Percentiles rank a stretch among this genome's conserved stretches.
Conservation (phyloP, 1,140 invertebrate species). For the Himalopsyche phryganea region DNA sequence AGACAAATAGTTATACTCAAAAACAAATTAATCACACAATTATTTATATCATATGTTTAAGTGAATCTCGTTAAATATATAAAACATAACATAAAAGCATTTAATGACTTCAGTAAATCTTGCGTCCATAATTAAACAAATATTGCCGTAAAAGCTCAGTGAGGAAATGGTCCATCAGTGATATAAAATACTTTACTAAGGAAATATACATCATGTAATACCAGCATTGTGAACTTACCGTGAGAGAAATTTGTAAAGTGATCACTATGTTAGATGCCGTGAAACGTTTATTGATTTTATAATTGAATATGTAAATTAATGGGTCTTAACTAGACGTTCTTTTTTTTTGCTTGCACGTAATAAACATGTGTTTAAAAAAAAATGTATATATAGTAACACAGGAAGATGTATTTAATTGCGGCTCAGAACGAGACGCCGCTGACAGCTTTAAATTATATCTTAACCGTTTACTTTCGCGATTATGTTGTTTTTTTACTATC, state of each 20-base stretch:
- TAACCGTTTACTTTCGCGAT: not conserved
- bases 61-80: too few relatives aligned
- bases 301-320: slow-evolving; percentile 31
- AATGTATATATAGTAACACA: not conserved
- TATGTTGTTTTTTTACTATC: too few relatives aligned
- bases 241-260: slow-evolving; percentile 15
- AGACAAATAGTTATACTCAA: too few relatives aligned
- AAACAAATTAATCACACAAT: too few relatives aligned
- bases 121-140: too few relatives aligned
- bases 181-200: too few relatives aligned
- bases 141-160: too few relatives aligned
- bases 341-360: slow-evolving; percentile 6
- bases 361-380: slow-evolving; percentile 8
- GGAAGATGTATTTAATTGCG: slow-evolving; percentile 12
- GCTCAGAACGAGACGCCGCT: slow-evolving; percentile 8
- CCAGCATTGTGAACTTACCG: not conserved
- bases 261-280: slow-evolving; percentile 14
- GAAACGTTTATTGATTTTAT: slow-evolving; percentile 27
- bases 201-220: too few relatives aligned
- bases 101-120: too few relatives aligned
- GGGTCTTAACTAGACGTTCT: slow-evolving; percentile 18
- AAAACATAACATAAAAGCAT: too few relatives aligned
- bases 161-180: too few relatives aligned
- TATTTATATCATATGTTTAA: too few relatives aligned
- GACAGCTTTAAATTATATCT: slow-evolving; percentile 14